Evolutionary conservation across 2,113 vertebrate species (phyloP), one percentile per base, ranked within the genome.

Genomic region (Excalfactoria chinensis): DNA sequence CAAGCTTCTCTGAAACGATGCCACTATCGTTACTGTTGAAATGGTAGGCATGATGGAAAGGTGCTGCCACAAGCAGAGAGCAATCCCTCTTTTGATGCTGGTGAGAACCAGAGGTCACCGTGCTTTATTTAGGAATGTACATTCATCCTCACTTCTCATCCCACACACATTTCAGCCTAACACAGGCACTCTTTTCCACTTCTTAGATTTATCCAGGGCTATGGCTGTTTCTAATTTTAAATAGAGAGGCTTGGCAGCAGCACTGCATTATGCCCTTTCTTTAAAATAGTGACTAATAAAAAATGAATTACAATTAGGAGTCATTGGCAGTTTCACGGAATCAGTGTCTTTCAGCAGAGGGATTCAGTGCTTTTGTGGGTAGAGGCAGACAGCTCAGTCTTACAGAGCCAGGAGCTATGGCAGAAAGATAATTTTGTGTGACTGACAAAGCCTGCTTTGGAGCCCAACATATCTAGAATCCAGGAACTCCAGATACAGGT

Each of bases 251-350:
- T 91, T 95, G 95, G 88, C 84, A 92, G 76, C 75, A 81, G 81
- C 53, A 86, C 56, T 68, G 41, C 67, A 75, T 94, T 83, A 66
- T 81, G 71, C 46, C 76, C 60, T 83, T 91, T 91, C 79, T 86
- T 91, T 91, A 92, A 90, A 93, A 91, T 53, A 81, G 71, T 6
- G 34, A 75, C 86, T 89, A 93, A 94, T 83, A 88, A 83, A 79
- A 95, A 95, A 89, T 70, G 78, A 87, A 93, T 79, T 7, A 1
- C 69, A 91, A 94, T 86, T 84, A 83, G 68, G 62, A 94, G 70
- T n/a, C 70, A 34, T 15, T 67, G 93, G 44, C 51, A 88, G 56
- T 84, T 89, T 84, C 80, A 69, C 13, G 83, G 76, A 62, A 41
- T 68, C 59, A 41, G 62, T 48, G 71, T 60, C 77, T 90, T 82